These are phyloP conservation scores for Conus betulinus DNA, from an alignment of 1,140 invertebrate genomes.

Conservation along the genomic window DNA sequence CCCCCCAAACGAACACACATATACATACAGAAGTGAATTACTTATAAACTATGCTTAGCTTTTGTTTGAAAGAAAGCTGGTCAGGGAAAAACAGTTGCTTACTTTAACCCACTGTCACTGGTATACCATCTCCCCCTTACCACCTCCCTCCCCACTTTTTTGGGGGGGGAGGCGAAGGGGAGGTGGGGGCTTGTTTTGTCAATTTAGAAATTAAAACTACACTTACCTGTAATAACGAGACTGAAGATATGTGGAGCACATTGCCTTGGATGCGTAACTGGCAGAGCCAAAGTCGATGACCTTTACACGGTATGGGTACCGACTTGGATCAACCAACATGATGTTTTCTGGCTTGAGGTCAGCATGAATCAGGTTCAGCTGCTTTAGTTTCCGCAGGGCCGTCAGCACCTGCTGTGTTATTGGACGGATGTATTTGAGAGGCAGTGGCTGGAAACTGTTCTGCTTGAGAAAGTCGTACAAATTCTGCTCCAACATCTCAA, in stretches of 20 bases:
- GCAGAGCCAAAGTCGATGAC: slow-evolving; percentile 99
- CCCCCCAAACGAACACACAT: no score
- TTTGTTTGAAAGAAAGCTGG: no score
- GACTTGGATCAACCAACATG: slow-evolving; percentile 98
- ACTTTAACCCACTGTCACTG: no score
- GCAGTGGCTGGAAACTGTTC: slow-evolving; percentile 99
- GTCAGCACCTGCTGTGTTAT: slow-evolving; percentile 99
- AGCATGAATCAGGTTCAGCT: slow-evolving; percentile 99
- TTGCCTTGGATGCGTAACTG: slow-evolving; percentile 98
- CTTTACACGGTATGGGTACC: slow-evolving; percentile 96
- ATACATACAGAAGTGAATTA: no score
- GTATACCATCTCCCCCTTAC: not conserved
- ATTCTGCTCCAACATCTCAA: slow-evolving; percentile 99
- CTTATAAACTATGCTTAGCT: no score
- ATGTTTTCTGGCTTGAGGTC: slow-evolving; percentile 99
- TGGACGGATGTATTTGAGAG: slow-evolving; percentile 98
- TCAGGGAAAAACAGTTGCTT: no score
- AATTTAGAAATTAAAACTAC: not conserved
- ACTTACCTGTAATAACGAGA: slow-evolving; percentile 93
- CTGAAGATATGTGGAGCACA: slow-evolving; percentile 99
- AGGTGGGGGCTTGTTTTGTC: no score
- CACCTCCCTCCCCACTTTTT: not conserved
- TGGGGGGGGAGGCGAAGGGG: not conserved
- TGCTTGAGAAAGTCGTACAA: slow-evolving; percentile 99
- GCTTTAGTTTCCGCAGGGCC: slow-evolving; percentile 97